Evolutionary conservation across 2,888 invertebrate species (phyloP), one percentile per base, ranked within the genome.

Genomic region (Athrips mouffetella): DNA sequence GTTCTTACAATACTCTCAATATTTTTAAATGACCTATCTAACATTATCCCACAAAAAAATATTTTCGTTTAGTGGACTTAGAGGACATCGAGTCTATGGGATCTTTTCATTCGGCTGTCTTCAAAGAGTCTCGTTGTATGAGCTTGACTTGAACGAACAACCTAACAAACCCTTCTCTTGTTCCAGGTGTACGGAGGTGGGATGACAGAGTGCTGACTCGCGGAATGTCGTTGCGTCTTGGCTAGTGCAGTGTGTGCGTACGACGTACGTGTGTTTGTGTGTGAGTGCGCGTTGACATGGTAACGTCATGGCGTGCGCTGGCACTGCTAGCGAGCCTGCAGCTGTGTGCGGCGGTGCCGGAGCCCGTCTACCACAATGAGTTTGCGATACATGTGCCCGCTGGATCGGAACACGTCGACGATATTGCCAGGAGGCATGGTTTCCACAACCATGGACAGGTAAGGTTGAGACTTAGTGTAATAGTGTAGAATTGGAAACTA

Each of bases 381-480:
- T 95, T 95, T 73, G 98, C 97, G 42, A 94, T 97, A 41, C 93
- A 95, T 76, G 92, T 98, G 73, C 94, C 94, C 16, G 93, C 91
- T 35, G 93, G 93, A 13, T 79, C 89, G 45, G 89, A 90, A n/a
- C 90, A 91, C 52, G 97, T 96, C 37, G 91, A 94, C 70, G 87
- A 82, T 54, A 91, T 98, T 62, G 97, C 97, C 42, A 81, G 79
- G 57, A 94, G 94, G 78, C 94, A 98, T 81, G 98, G 96, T 65
- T 98, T 94, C 89, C 87, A 89, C 69, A 95, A 97, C 83, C 89
- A 92, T 69, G 96, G 97, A 89, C 94, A 96, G 95, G 98, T 98
- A 76, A 91, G 93, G 54, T 11, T 16, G 44, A n/a, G n/a, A n/a
- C n/a, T n/a, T n/a, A n/a, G n/a, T n/a, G n/a, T n/a, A n/a, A n/a